Evolutionary conservation across 92 coral and sea anemone genomes (phyloP), one percentile per base, ranked within the genome.

Genomic region (Parazoanthus atlanticus): DNA sequence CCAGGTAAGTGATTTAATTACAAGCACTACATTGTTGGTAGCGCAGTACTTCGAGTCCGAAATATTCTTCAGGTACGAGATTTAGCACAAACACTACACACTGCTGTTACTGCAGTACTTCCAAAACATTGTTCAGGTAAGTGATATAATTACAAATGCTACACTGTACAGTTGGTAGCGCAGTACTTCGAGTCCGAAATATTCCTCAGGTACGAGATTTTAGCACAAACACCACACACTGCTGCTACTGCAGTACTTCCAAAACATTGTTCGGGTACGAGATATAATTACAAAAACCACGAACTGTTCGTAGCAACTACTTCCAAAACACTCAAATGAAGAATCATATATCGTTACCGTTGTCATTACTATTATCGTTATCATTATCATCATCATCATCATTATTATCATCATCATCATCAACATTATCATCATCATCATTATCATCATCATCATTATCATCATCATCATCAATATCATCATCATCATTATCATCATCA

Each of bases 121-220:
- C 86, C 93, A 92, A 41, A 91, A 80, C 23, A 89, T 81, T 70
- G 69, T 96, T 30, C 66, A 89, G 95, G 98, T 94, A 34, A 26
- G 54, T 23, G 11, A 9, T 8, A 1, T 15, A 6, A 30, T 7
- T 11, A 52, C 19, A 52, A 49, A 52, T 9, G 11, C 52, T 46
- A 46, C 58, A 52, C 58, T 52, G 10, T 86, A 82, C 87, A 16
- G 58, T 52, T 52, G 58, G 58, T 52, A 12, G 58, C 58, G 21
- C 2, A 52, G 19, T 52, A 52, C 58, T 52, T 40, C 12, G 12
- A 46, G 49, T 52, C 19, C 2, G 0, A 52, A 15, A 13, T 3
- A 52, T 15, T 52, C 19, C 93, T 38, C 66, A 85, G 94, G 98
- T 93, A 65, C 15, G 8, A 8, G 2, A 19, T 78, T 49, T 49